These are phyloP conservation scores for Proteles cristata DNA, from an alignment of 2,113 vertebrate species.

Conservation along the genomic window DNA sequence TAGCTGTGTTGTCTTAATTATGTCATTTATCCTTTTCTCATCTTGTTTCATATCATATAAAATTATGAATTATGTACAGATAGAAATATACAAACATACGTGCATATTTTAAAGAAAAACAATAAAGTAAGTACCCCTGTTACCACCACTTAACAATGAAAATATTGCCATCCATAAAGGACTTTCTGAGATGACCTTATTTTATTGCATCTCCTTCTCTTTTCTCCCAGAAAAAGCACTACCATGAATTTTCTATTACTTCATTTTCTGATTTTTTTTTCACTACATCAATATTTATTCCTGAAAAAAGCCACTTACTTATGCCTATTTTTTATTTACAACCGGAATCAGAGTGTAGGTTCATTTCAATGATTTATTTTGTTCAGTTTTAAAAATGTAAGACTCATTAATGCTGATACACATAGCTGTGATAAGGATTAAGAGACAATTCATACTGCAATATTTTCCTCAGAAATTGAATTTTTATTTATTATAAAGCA, in stretches of 20 bases:
- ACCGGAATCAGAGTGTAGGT: not conserved
- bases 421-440: not conserved
- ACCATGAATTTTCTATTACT: not conserved
- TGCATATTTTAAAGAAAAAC: not conserved
- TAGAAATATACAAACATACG: not conserved
- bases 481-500: not conserved
- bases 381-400: not conserved
- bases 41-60: not conserved
- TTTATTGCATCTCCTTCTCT: not conserved
- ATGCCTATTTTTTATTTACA: not conserved
- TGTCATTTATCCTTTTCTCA: not conserved
- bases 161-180: not conserved
- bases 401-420: not conserved
- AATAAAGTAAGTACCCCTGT: not conserved
- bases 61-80: not conserved
- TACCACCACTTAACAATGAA: not conserved
- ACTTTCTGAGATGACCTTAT: not conserved
- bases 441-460: not conserved
- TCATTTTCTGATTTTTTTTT: not conserved
- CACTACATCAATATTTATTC: not conserved
- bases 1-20: not conserved
- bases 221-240: not conserved
- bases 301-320: not conserved
- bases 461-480: not conserved
- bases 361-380: not conserved